These are phyloP conservation scores for Anseranas semipalmata DNA, from an alignment of 2,113 vertebrate species.

Conservation along the genomic window DNA sequence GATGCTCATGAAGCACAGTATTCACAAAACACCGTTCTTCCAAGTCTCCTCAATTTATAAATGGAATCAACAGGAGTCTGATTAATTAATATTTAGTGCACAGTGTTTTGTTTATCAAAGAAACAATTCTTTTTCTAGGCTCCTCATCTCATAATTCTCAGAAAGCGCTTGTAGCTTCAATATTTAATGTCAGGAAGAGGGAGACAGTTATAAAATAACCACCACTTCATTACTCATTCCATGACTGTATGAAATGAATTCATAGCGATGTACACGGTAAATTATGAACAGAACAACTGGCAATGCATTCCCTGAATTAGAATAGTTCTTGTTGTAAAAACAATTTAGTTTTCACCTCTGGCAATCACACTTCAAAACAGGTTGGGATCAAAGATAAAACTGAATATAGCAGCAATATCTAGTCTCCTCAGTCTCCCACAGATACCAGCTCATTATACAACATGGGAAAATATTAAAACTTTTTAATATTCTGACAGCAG, in stretches of 20 bases:
- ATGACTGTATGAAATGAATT: not conserved
- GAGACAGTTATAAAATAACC: constrained; percentile 4
- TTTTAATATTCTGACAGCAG: not conserved
- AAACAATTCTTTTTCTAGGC: not conserved
- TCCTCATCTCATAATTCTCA: constrained; percentile 3
- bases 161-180: constrained; percentile 22
- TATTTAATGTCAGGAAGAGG: constrained; percentile 32
- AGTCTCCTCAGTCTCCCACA: not conserved
- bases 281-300: not conserved
- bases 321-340: not conserved
- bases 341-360: not conserved
- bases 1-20: not conserved
- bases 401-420: not conserved
- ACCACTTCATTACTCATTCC: constrained; percentile 31
- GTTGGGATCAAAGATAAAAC: not conserved
- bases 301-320: not conserved
- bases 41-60: not conserved
- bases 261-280: not conserved
- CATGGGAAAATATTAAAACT: not conserved
- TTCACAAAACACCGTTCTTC: not conserved
- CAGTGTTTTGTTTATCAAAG: not conserved
- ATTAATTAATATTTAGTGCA: not conserved
- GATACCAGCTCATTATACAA: not conserved
- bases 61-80: not conserved
- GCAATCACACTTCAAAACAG: not conserved